A percentile compares a stretch with the other conserved stretches of the same genome.
Conservation (phyloP, 2,113 vertebrate species). For the Tringa solitaria region DNA sequence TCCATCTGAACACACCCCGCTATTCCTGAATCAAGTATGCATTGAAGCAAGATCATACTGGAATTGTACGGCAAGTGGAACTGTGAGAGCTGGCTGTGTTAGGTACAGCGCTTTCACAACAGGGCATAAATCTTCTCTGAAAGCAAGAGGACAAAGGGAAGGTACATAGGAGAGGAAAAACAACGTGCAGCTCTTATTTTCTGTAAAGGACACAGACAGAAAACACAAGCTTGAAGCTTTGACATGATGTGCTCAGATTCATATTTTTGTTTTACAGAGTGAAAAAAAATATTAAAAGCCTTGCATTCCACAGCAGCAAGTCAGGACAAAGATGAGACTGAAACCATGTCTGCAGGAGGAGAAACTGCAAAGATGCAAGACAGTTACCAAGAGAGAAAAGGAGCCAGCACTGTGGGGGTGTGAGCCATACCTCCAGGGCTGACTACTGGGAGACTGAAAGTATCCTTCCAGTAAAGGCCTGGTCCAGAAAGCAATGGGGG, state of each 20-base stretch:
- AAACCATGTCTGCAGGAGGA: slow-evolving; percentile 23
- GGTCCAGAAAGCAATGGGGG: neutral
- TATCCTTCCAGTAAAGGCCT: neutral
- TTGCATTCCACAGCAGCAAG: slow-evolving; percentile 41
- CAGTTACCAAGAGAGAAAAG: slow-evolving; percentile 2
- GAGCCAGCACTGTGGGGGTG: neutral
- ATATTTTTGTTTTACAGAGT: slow-evolving; percentile 1
- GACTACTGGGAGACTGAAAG: neutral
- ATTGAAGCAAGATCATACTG: slow-evolving; percentile 51
- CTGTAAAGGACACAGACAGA: neutral
- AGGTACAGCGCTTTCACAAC: slow-evolving; percentile 28
- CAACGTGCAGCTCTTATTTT: neutral
- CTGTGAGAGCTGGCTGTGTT: slow-evolving; percentile 22
- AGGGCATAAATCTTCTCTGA: slow-evolving; percentile 34
- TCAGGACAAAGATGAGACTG: slow-evolving; percentile 33
- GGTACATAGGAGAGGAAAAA: neutral
- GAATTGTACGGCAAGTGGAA: slow-evolving; percentile 50
- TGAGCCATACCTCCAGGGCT: neutral
- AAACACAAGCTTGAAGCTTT: neutral
- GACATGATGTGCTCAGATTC: slow-evolving; percentile 1
- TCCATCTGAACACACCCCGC: slow-evolving; percentile 55
- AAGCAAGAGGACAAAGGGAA: neutral
- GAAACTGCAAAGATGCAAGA: slow-evolving; percentile 27
- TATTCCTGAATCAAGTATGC: slow-evolving; percentile 46
- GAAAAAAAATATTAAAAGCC: neutral